A percentile compares a stretch with the other conserved stretches of the same genome.
phyloP scores from a whole-genome alignment of 1,140 invertebrate genomes.

The Drosophila ambigua region DNA sequence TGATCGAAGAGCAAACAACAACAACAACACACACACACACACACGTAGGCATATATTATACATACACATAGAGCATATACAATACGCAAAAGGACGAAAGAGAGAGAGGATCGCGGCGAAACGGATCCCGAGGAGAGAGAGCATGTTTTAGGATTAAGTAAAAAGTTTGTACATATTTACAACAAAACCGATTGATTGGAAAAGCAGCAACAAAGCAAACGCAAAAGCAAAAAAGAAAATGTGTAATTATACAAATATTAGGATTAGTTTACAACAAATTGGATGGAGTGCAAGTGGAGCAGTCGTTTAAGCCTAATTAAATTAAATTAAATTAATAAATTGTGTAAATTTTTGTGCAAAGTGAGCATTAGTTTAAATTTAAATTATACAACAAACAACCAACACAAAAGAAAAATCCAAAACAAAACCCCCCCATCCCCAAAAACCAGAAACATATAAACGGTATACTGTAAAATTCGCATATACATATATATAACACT shows the following conservation, averaged over 20 bases:
- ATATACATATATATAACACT: conserved; percentile 51
- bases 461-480: conserved; percentile 73
- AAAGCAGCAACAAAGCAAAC: conserved; percentile 43
- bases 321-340: conserved; percentile 79
- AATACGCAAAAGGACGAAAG: conserved; percentile 36
- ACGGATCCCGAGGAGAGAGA: not conserved
- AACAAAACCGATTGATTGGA: conserved; percentile 55
- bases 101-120: not conserved
- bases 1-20: conserved; percentile 24
- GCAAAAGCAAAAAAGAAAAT: conserved; percentile 44
- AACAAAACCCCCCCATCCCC: conserved; percentile 25
- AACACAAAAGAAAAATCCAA: conserved; percentile 39
- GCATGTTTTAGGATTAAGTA: conserved; percentile 63
- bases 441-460: conserved; percentile 53
- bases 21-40: conserved; percentile 54
- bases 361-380: conserved; percentile 78
- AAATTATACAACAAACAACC: conserved; percentile 58
- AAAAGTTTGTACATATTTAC: conserved; percentile 81
- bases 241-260: conserved; percentile 68
- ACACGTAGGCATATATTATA: conserved; percentile 65
- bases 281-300: conserved; percentile 17
- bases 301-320: conserved; percentile 57
- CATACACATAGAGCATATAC: conserved; percentile 38
- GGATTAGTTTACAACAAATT: conserved; percentile 59
- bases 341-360: conserved; percentile 79